Evolutionary conservation across 2,113 vertebrate genomes (phyloP), one percentile per base, ranked within the genome.

Genomic region (Thalassarche chlororhynchos): DNA sequence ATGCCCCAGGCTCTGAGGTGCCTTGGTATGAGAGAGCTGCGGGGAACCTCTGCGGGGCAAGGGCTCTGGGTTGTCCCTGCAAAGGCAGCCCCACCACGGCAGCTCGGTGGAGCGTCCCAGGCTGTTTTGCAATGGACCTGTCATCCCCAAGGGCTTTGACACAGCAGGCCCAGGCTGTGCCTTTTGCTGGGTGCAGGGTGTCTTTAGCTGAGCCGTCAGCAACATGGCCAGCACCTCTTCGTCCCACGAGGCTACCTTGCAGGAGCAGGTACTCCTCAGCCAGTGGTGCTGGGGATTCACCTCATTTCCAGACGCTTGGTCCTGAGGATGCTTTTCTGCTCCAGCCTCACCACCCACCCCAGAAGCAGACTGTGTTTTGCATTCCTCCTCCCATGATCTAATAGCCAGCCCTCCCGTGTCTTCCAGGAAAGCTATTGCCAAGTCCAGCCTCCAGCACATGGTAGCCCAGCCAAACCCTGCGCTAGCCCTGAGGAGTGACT

Each of bases 391-490:
- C 31, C 26, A 51, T 77, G 75, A 57, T 76, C 72, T 97, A 91
- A 95, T 47, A 92, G 46, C 52, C 29, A 75, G 7, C 21, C 38
- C 32, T 96, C 28, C 44, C 17, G 19, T 96, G 91, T 96, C 57
- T 98, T 98, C 49, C 97, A 99, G 99, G 98, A 99, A 99, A 99
- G 99, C 99, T 29, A 99, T 99, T 78, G 98, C 99, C 57, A 99
- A 99, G 85, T 99, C 99, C 3, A 99, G 99, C 90, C 98, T 99
- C 28, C 99, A 99, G 86, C 99, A 99, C 83, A 98, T 99, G 94
- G 98, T 99, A 78, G 97, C 98, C 65, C 98, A 98, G 51, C 98
- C 99, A 74, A 98, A 98, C 58, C 98, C 98, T 0, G 95, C 98
- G 0, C 96, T 98, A 42, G 95, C 99, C 93, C 93, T 89, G 87